These are phyloP conservation scores for Drosophila pectinifera DNA, from an alignment of 1,140 invertebrate species.

Conservation along the genomic window DNA sequence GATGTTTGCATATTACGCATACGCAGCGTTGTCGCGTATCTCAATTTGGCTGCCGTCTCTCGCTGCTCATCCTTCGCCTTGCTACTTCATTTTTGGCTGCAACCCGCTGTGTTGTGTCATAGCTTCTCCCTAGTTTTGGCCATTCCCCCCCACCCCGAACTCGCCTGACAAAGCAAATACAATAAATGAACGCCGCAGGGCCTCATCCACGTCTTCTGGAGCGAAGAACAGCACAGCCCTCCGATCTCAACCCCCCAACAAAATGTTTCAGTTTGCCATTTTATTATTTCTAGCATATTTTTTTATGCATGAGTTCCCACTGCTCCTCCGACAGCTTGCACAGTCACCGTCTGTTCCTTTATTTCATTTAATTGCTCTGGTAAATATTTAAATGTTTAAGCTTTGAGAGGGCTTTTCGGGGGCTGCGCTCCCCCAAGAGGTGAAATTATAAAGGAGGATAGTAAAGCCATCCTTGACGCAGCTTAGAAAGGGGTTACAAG, in stretches of 20 bases:
- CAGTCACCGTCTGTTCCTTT: constrained; percentile 32
- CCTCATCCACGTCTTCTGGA: constrained; percentile 24
- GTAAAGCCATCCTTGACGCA: neutral
- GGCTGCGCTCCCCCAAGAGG: neutral
- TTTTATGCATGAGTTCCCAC: constrained; percentile 43
- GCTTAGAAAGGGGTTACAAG: neutral
- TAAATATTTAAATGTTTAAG: constrained; percentile 32
- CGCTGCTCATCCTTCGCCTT: neutral
- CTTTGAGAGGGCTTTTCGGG: neutral
- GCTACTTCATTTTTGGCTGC: constrained; percentile 33
- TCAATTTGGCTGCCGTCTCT: constrained; percentile 42
- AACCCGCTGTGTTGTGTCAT: constrained; percentile 29
- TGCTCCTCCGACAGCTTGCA: constrained; percentile 14
- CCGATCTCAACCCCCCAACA: constrained; percentile 1
- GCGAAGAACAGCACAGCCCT: constrained; percentile 21
- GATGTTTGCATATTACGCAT: constrained; percentile 64
- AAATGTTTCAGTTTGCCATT: constrained; percentile 40
- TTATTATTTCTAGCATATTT: constrained; percentile 56
- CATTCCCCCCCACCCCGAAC: constrained; percentile 8
- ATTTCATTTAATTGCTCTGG: constrained; percentile 44
- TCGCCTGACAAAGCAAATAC: constrained; percentile 47
- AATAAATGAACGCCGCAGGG: constrained; percentile 45
- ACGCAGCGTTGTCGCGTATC: constrained; percentile 67
- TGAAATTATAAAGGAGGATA: constrained; percentile 6
- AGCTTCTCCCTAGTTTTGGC: constrained; percentile 1